Evolutionary conservation across 2,113 vertebrate genomes (phyloP), one percentile per base, ranked within the genome.

Genomic region (Corvus hawaiiensis): DNA sequence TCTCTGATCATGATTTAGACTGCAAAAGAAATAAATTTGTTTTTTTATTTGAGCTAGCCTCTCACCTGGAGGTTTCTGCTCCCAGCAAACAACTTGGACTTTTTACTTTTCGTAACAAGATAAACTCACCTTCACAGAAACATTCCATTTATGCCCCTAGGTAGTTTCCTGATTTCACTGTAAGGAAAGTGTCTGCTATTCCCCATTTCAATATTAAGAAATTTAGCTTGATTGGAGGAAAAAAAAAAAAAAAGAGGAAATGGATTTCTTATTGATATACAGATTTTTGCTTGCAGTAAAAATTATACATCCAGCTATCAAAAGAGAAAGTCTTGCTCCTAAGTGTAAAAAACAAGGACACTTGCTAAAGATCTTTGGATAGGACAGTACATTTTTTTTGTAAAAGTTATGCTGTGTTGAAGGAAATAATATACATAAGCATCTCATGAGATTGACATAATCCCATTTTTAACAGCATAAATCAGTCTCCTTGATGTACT

Each of bases 101-200:
- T 89, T 89, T 41, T 63, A 51, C 49, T 74, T 74, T 51, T 39
- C 13, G 3, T 55, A 46, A 59, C 6, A 82, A 41, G 28, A 59
- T 51, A 67, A 87, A 81, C 9, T 61, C 55, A 52, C 5, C 4
- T 37, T 86, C 30, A 64, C 22, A 81, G 55, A 73, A 73, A 59
- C 0, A 0, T 32, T 18, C 30, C 11, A n/a, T 30, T 22, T 87
- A 33, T 64, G 30, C 49, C 13, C 15, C 13, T n/a, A 64, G 44
- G 54, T 49, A 32, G 22, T 54, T 59, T 58, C 37, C 20, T 32
- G 89, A 54, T 83, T 79, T 74, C 11, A 43, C 30, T n/a, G 20
- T 48, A 90, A 69, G 27, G 10, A 48, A 54, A 58, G 13, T 52
- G 24, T 37, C 24, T 78, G 28, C 41, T 77, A 22, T 74, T 83